Base-by-base conservation (phyloP, 1,140 invertebrate species). In the Brachionus angularis region DNA sequence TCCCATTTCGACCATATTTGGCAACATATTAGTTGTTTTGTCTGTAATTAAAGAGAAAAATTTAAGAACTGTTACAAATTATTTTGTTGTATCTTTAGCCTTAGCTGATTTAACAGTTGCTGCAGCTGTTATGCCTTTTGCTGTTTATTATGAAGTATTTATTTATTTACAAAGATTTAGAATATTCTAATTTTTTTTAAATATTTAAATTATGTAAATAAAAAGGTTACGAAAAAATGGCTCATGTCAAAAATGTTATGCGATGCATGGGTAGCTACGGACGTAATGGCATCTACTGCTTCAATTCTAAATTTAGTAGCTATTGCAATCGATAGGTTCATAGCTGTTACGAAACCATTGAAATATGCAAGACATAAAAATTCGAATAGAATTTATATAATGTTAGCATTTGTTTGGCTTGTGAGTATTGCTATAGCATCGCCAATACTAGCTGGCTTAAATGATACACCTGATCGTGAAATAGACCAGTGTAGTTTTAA, bases 281-380 rank as follows among this genome's bases (percentile, higher is more conserved):
- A 98, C 83, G 95, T 98, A 73, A 92, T 91, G 72, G 96, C 91
- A 81, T 96, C 93, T 77, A 98, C 96, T 31, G 96, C 94, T 75
- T 97, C 94, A 77, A 99, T 98, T 79, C 93, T 98, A 83, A 98
- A 87, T 85, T 86, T 99, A 76, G 92, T 97, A 73, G 94, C 95
- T 75, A 98, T 98, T 83, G 95, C 91, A 76, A 91, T 97, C 81
- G 94, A 98, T 86, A 91, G 95, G 93, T 99, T 95, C 83, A 97
- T 98, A 76, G 96, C 96, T 64, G 94, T 99, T 62, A 97, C 93
- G 25, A 90, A 94, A 80, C 96, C 96, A 75, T 96, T 98, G 79
- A 96, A 96, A 82, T 99, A 98, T 84, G 91, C 93, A 50, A 95
- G 96, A 78, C 94, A 97, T 85, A 95, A 96, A 84, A 96, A 93